Conservation (phyloP, 1,140 invertebrate species). For the Gryon sp. region DNA sequence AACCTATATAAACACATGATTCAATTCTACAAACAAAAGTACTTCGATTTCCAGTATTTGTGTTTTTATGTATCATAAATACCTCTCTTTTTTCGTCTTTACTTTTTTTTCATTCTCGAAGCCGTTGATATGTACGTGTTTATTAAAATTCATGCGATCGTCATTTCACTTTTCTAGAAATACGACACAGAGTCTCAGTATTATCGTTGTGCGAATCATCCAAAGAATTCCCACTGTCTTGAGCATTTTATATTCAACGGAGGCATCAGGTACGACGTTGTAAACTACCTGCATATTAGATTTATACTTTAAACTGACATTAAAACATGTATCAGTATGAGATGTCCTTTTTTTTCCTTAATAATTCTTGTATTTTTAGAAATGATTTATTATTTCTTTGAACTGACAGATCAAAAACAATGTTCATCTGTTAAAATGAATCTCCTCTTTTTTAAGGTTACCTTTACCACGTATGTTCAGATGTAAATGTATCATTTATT, state of each 20-base stretch:
- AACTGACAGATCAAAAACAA: too few species aligned
- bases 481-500: too few species aligned
- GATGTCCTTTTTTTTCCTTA: background rate
- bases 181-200: conserved; percentile 19
- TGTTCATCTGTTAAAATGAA: too few species aligned
- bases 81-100: conserved; percentile 5
- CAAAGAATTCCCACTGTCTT: conserved; percentile 42
- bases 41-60: background rate
- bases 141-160: conserved; percentile 50
- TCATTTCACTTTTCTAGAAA: conserved; percentile 51
- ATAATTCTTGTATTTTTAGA: background rate
- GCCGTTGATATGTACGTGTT: conserved; percentile 9
- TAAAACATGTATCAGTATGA: conserved; percentile 3
- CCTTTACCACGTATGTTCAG: too few species aligned
- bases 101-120: background rate
- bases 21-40: background rate
- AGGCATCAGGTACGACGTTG: conserved; percentile 32
- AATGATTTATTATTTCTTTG: background rate
- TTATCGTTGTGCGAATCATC: conserved; percentile 46
- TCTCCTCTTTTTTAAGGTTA: too few species aligned
- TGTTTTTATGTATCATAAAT: background rate
- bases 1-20: background rate
- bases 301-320: conserved; percentile 27
- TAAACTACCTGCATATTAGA: conserved; percentile 43
- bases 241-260: conserved; percentile 49